These are phyloP conservation scores for Caenorhabditis tropicalis DNA, from an alignment of 1,140 invertebrate genomes.

Conservation along the genomic window DNA sequence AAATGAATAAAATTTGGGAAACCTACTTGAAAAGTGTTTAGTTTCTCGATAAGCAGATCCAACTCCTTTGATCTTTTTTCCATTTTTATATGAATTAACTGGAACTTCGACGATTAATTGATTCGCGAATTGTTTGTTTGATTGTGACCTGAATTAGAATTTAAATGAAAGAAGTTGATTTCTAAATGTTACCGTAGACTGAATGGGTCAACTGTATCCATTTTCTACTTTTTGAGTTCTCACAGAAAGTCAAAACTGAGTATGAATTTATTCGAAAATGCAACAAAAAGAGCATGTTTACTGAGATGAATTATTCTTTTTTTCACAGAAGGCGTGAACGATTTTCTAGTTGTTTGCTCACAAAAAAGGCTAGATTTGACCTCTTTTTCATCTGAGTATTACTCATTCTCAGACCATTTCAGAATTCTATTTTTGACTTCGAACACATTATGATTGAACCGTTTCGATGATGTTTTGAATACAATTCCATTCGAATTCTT, in stretches of 20 bases:
- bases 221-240: neutral
- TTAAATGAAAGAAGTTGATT: neutral
- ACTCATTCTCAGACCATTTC: neutral
- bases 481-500: too few species aligned
- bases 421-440: neutral
- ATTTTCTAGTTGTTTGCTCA: neutral
- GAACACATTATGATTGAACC: neutral
- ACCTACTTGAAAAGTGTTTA: constrained; percentile 49
- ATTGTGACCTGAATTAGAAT: neutral
- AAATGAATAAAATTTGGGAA: too few species aligned
- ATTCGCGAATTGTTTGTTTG: neutral
- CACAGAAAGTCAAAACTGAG: neutral
- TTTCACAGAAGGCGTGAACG: neutral
- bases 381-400: neutral
- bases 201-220: neutral
- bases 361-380: neutral
- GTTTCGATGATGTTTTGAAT: too few species aligned
- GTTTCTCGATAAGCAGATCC: constrained; percentile 37
- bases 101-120: constrained; percentile 63
- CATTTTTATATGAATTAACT: constrained; percentile 59
- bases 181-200: neutral
- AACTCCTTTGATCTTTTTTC: constrained; percentile 33
- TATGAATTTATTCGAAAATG: neutral
- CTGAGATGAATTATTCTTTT: neutral
- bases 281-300: constrained; percentile 5